Conservation (phyloP, 2,888 invertebrate species). For the Notodonta ziczac region DNA sequence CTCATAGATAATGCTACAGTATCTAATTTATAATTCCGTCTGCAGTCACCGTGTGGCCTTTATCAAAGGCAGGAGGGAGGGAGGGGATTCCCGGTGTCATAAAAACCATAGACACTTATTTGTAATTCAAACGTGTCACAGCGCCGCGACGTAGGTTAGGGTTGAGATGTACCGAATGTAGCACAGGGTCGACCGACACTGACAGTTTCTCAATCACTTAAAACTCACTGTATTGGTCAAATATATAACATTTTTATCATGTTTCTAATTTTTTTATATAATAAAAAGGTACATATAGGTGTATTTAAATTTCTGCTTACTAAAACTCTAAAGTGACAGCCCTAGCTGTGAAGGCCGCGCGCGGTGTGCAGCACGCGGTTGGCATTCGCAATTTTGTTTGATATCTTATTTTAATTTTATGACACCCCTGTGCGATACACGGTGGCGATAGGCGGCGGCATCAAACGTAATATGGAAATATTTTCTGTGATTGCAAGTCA, state of each 20-base stretch:
- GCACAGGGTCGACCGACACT: background rate
- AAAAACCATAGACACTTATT: slow-evolving; percentile 65
- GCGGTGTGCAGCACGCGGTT: slow-evolving; percentile 41
- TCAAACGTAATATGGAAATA: slow-evolving; percentile 22
- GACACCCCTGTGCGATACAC: slow-evolving; percentile 3
- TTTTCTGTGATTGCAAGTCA: slow-evolving; percentile 7
- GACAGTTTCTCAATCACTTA: too few species aligned
- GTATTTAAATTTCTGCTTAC: too few species aligned
- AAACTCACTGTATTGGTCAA: too few species aligned
- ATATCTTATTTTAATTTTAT: slow-evolving; percentile 59
- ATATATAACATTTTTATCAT: too few species aligned
- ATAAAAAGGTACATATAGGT: too few species aligned
- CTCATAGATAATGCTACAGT: slow-evolving; percentile 9
- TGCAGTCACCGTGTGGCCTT: slow-evolving; percentile 28
- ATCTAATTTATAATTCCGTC: slow-evolving; percentile 36
- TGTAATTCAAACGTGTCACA: slow-evolving; percentile 61
- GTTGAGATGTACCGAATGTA: slow-evolving; percentile 17
- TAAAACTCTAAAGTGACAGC: slow-evolving; percentile 41
- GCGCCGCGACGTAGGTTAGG: slow-evolving; percentile 49
- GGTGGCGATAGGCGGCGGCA: slow-evolving; percentile 4
- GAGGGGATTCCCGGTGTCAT: slow-evolving; percentile 41
- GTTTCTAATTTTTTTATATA: too few species aligned
- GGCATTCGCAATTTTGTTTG: slow-evolving; percentile 66
- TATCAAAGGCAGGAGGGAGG: slow-evolving; percentile 50
- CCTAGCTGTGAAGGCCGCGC: slow-evolving; percentile 32